Evolutionary conservation across 1,140 invertebrate species (phyloP).

Genomic region (Dendroctonus valens): DNA sequence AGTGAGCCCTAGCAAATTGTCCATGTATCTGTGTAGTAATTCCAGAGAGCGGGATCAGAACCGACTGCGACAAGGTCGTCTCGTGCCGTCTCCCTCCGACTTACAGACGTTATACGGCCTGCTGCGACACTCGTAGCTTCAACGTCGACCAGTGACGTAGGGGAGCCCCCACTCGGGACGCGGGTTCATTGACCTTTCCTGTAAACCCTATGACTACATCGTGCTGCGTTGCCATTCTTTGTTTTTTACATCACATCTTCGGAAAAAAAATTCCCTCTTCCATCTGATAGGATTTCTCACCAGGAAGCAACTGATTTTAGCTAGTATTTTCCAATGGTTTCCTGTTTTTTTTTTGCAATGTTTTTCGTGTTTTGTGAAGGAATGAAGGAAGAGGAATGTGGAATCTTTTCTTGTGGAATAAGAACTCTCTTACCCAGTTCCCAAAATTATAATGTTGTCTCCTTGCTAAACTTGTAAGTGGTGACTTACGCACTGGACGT

Average conservation of each 20-base stretch:
- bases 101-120: slow-evolving; percentile 12
- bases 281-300: no score
- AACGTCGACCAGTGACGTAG: slow-evolving; percentile 43
- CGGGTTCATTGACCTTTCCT: slow-evolving; percentile 42
- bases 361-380: no score
- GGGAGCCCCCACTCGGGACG: slow-evolving; percentile 39
- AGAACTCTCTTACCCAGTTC: no score
- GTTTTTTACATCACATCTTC: not conserved
- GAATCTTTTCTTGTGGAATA: no score
- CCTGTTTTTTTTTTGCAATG: no score
- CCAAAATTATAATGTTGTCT: no score
- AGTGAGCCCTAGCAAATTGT: slow-evolving; percentile 47
- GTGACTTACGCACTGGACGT: no score
- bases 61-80: slow-evolving; percentile 15
- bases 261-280: not conserved
- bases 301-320: no score
- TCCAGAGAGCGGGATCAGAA: slow-evolving; percentile 39
- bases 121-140: slow-evolving; percentile 4
- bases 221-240: slow-evolving; percentile 23
- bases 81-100: slow-evolving; percentile 37
- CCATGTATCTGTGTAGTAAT: slow-evolving; percentile 48
- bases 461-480: no score
- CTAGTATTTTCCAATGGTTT: no score
- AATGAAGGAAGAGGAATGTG: no score
- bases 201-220: slow-evolving; percentile 41